Evolutionary conservation across 2,113 vertebrate genomes (phyloP).

Genomic region (Myxocyprinus asiaticus): DNA sequence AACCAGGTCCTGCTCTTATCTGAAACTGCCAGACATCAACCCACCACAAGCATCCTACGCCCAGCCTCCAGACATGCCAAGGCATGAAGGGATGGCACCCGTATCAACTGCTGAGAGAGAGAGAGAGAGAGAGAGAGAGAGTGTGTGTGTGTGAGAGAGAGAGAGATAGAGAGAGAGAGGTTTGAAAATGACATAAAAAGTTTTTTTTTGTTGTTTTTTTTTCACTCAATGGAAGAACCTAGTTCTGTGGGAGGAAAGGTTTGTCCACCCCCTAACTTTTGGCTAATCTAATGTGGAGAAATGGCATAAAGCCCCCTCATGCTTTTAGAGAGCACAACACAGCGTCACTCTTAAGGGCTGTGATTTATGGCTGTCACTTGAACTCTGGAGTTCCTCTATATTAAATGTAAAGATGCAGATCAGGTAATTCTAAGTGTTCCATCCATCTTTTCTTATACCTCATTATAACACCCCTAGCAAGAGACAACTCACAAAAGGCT

Average conservation of each 20-base stretch:
- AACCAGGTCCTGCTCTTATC: conserved; percentile 65
- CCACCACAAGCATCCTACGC: conserved; percentile 67
- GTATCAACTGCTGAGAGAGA: conserved; percentile 25
- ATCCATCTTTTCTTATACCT: conserved; percentile 63
- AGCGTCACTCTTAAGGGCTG: background rate
- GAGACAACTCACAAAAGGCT: background rate
- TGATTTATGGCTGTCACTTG: conserved; percentile 52
- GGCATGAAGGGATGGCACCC: conserved; percentile 56
- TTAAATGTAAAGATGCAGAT: conserved; percentile 67
- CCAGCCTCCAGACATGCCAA: conserved; percentile 69
- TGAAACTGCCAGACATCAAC: conserved; percentile 72
- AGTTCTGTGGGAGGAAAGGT: conserved; percentile 46
- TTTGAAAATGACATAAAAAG: conserved; percentile 37
- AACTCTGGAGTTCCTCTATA: conserved; percentile 48
- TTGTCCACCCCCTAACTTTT: conserved; percentile 34
- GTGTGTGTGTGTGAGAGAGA: too few species aligned
- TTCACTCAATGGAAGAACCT: conserved; percentile 59
- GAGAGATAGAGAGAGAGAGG: conserved; percentile 26
- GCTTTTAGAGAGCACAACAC: conserved; percentile 31
- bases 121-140: conserved; percentile 31
- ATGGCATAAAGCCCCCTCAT: conserved; percentile 12
- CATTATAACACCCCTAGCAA: conserved; percentile 31
- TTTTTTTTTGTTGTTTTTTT: conserved; percentile 47
- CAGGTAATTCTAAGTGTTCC: conserved; percentile 64
- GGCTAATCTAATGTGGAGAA: background rate